A percentile compares a stretch with the other conserved stretches of the same genome.
phyloP scores from a whole-genome alignment of 2,113 vertebrate genomes.

The Rhodinocichla rosea region DNA sequence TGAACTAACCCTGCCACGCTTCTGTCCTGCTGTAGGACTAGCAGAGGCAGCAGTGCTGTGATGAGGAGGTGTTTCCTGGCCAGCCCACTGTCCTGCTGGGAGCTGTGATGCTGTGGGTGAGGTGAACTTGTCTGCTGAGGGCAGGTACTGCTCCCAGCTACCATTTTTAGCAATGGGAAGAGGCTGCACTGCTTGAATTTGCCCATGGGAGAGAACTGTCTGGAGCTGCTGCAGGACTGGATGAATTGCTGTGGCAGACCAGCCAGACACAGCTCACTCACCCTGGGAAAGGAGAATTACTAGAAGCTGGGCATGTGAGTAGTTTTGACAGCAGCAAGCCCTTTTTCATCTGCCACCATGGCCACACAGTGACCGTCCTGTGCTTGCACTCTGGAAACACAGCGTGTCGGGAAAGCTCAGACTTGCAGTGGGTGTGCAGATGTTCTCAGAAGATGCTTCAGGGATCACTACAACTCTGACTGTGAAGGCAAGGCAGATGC shows the following conservation, averaged over 20 bases:
- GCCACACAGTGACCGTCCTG: neutral
- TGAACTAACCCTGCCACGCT: neutral
- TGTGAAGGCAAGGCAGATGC: neutral
- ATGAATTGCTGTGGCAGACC: neutral
- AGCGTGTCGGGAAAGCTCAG: neutral
- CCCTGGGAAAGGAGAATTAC: neutral
- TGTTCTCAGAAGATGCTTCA: neutral
- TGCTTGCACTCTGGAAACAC: neutral
- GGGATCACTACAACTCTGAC: neutral
- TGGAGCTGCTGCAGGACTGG: neutral
- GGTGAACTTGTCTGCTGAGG: neutral
- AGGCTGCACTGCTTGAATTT: neutral
- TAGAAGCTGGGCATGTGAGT: neutral
- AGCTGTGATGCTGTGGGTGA: neutral
- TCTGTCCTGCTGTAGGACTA: neutral
- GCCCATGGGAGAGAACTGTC: neutral
- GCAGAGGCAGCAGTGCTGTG: neutral
- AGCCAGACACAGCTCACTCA: accelerated
- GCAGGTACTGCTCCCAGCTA: neutral
- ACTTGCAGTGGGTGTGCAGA: neutral
- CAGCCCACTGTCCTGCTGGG: neutral
- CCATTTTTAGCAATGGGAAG: neutral
- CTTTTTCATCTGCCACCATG: neutral
- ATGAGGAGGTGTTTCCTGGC: neutral
- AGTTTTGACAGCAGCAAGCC: neutral